Base-by-base conservation (phyloP, 2,888 invertebrate genomes). In the Harmothoe impar region DNA sequence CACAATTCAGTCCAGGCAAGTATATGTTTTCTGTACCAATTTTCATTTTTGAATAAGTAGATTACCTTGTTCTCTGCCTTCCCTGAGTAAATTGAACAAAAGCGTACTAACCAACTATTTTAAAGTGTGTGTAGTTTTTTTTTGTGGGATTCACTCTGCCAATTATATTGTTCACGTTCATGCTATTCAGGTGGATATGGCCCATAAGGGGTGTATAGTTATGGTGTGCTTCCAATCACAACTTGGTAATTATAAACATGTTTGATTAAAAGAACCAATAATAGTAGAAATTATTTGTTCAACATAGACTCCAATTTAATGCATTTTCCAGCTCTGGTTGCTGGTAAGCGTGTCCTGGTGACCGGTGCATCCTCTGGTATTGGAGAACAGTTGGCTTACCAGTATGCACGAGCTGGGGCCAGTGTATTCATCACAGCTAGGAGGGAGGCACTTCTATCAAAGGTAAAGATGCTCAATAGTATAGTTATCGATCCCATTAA, bases 321-420 rank as follows among this genome's bases (percentile, higher is more conserved):
- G 5, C 31, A 29, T 25, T n/a, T 81, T 91, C 0, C 91, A 91
- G 91, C 62, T 3, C 17, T 90, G 31, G 51, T 91, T 31, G 35
- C 25, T 51, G 88, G 88, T 15, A 89, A 81, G 52, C 90, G 90
- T 20, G 89, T 89, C 31, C 25, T 89, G 33, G 68, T 89, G 31
- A 89, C 89, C 20, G 89, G 89, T n/a, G 89, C 89, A 23, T 89
- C 89, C n/a, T 68, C 68, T 43, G 89, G 89, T 52, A 89, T 89
- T 25, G 89, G 89, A 0, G 89, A 89, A 33, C 89, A 89, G 72
- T n/a, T 72, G 12, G 89, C 89, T 0, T 89, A 89, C 43, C 62
- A 56, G 43, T 89, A 89, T 29, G 89, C 89, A 10, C 62, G 31
- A 17, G 29, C n/a, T 17, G 89, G 89, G 17, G 89, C 89, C 31